Evolutionary conservation across 37 sponge, comb jelly and placozoan genomes (phyloP).

Genomic region (Geodia barretti): DNA sequence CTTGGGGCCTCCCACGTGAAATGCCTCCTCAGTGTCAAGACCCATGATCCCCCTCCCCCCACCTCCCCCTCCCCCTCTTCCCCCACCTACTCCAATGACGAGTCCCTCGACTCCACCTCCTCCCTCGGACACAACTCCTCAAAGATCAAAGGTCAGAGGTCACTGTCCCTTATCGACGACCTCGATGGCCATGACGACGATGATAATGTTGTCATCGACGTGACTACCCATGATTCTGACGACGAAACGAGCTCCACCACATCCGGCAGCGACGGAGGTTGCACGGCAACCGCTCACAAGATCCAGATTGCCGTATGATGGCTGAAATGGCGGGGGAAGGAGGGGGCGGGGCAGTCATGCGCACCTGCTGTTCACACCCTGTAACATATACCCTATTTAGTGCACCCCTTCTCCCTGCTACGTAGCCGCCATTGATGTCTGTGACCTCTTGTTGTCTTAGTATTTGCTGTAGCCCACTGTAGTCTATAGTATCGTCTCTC

Average conservation of each 20-base stretch:
- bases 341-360: no score
- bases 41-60: no score
- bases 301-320: constrained; percentile 17
- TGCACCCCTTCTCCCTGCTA: no score
- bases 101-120: constrained; percentile 2
- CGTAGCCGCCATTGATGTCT: no score
- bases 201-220: constrained; percentile 47
- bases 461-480: no score
- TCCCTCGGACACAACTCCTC: no score
- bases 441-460: no score
- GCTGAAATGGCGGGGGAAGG: neutral
- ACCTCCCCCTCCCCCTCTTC: constrained; percentile 13
- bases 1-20: constrained; percentile 41
- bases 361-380: no score
- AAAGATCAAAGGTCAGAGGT: no score
- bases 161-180: neutral
- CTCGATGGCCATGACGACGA: constrained; percentile 27
- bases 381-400: no score
- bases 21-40: neutral
- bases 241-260: constrained; percentile 68
- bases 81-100: neutral
- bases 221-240: constrained; percentile 19
- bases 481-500: no score
- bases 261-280: constrained; percentile 67
- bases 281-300: constrained; percentile 64